Evolutionary conservation across 1,140 invertebrate species (phyloP), one percentile per base, ranked within the genome.

Genomic region (Bilobella aurantiaca): DNA sequence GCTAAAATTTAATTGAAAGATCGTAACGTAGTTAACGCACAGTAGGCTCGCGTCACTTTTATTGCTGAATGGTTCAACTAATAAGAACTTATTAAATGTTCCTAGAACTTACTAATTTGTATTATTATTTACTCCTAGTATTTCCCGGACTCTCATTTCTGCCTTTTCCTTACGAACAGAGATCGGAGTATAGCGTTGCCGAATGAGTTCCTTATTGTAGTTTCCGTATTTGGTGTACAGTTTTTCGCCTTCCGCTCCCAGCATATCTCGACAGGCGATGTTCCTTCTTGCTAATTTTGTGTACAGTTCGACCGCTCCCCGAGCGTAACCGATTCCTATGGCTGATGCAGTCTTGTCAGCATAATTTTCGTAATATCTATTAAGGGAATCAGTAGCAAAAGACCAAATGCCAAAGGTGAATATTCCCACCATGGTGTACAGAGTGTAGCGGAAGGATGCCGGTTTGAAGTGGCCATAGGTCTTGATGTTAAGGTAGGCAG

Each of bases 271-370:
- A 18, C 90, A 72, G 0, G 88, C 87, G 67, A 83, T 82, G 75
- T 93, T 91, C 74, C 85, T 82, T 67, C 83, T 76, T 47, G 89
- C 73, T 14, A 84, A 75, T 77, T 90, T 88, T 31, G 82, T 79
- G 75, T 90, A 92, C 77, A 82, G 91, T 74, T 87, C 84, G 34
- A 85, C 78, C 12, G 88, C 89, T 37, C 87, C 87, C 74, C 84
- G 78, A 5, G 85, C 76, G 76, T 86, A 90, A 31, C 82, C 79
- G 27, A 77, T 74, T 29, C 82, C 83, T 57, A 87, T 70, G 25
- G 78, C 72, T 63, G 81, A 80, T 14, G 90, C 74, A 62, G 78
- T 74, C 66, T 82, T 76, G 75, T 91, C 88, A 34, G 82, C 79
- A 14, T 78, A 65, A 21, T 76, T 77, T 73, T 91, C 89, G 72